Conservation (phyloP, 2,888 invertebrate genomes). For the Digitonthophagus gazella region DNA sequence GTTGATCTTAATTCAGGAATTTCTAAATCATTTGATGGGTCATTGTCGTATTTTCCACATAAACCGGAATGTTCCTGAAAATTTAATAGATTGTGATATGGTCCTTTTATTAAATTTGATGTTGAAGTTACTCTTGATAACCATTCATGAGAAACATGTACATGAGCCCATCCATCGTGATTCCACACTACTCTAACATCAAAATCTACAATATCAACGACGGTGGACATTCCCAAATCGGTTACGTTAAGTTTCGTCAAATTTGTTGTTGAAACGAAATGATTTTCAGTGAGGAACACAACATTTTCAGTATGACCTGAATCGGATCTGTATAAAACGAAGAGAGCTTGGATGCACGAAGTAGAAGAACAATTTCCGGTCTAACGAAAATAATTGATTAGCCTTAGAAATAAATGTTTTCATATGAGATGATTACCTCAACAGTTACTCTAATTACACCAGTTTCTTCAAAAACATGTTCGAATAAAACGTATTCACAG, state of each 20-base stretch:
- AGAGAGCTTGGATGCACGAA: conserved; percentile 8
- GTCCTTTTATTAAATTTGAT: no score
- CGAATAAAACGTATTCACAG: conserved; percentile 4
- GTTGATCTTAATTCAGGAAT: neutral
- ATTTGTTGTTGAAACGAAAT: neutral
- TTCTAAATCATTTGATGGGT: neutral
- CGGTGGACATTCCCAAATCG: conserved; percentile 1
- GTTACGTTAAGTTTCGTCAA: neutral
- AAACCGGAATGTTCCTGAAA: neutral
- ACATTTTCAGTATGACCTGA: neutral
- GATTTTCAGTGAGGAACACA: neutral
- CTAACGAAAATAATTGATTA: neutral
- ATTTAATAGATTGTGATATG: no score
- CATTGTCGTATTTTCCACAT: neutral
- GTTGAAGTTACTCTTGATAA: no score
- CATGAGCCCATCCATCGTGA: conserved; percentile 6
- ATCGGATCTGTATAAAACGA: neutral
- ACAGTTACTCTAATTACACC: conserved; percentile 1
- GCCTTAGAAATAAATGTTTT: no score
- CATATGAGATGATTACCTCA: no score
- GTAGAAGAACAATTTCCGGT: neutral
- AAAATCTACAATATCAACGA: neutral
- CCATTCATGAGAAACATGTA: neutral
- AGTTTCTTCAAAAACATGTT: neutral
- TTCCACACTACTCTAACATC: neutral